phyloP scores from a whole-genome alignment of 2,797 vertebrate genomes.

The Telmatherina bonti region DNA sequence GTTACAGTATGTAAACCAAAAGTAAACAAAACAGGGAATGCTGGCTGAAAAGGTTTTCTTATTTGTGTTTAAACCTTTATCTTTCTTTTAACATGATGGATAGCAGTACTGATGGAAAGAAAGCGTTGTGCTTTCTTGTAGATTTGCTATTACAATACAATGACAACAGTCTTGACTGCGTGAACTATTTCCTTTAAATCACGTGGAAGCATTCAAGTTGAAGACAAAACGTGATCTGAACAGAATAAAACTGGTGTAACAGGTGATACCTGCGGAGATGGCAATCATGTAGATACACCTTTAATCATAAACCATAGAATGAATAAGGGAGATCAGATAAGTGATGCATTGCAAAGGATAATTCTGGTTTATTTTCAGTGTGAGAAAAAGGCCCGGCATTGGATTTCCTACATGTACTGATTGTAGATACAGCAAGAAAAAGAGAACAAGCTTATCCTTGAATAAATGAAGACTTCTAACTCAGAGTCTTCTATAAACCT shows the following conservation, averaged over 20 bases:
- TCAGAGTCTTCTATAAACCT: neutral
- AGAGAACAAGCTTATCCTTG: neutral
- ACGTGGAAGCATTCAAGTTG: neutral
- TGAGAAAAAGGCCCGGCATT: too few species aligned
- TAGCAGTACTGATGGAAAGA: neutral
- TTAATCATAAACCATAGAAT: neutral
- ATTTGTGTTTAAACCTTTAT: neutral
- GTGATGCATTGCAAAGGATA: too few species aligned
- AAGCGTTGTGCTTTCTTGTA: neutral
- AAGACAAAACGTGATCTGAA: neutral
- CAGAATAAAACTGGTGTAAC: slow-evolving; percentile 9
- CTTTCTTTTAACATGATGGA: too few species aligned
- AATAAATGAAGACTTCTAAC: neutral
- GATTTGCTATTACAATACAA: neutral
- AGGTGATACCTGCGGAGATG: neutral
- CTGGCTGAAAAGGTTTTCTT: neutral
- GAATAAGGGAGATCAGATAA: too few species aligned
- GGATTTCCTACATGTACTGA: neutral
- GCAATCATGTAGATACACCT: neutral
- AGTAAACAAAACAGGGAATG: too few species aligned
- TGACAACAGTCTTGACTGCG: neutral
- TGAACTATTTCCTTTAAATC: neutral
- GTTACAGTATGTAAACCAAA: too few species aligned
- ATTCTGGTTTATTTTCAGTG: too few species aligned
- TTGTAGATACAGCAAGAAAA: neutral